Evolutionary conservation across 2,797 vertebrate genomes (phyloP).

Genomic region (Onychomys leucogaster): DNA sequence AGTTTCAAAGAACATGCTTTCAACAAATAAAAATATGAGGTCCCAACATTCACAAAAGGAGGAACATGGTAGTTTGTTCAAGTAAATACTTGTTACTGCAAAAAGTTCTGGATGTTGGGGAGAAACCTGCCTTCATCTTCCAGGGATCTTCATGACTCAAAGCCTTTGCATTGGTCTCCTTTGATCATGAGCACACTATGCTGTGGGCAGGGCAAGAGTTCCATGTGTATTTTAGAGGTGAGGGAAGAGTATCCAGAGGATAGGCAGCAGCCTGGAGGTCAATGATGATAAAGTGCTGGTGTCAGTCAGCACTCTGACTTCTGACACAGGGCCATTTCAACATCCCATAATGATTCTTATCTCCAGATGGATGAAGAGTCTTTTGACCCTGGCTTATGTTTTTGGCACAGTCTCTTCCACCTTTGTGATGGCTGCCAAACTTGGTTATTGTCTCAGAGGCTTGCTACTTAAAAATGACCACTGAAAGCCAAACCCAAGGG

Average conservation of each 20-base stretch:
- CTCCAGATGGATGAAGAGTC: slow-evolving; percentile 35
- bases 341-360: slow-evolving; percentile 24
- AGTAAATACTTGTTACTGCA: slow-evolving; percentile 7
- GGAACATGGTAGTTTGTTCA: not conserved
- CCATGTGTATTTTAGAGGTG: not conserved
- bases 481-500: slow-evolving; percentile 19
- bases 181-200: not conserved
- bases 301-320: not conserved
- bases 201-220: not conserved
- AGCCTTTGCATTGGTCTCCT: not conserved
- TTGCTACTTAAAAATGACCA: slow-evolving; percentile 65
- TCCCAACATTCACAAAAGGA: not conserved
- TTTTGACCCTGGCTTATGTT: slow-evolving; percentile 31
- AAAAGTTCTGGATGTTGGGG: slow-evolving; percentile 29
- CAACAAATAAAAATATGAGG: slow-evolving; percentile 24
- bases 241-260: not conserved
- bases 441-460: slow-evolving; percentile 20
- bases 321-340: not conserved
- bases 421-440: slow-evolving; percentile 39
- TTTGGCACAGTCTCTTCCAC: not conserved
- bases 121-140: not conserved
- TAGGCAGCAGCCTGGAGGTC: not conserved
- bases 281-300: not conserved
- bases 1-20: slow-evolving; percentile 55
- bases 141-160: not conserved